Evolutionary conservation across 2,113 vertebrate genomes (phyloP), one percentile per base, ranked within the genome.

Genomic region (Camelus dromedarius): DNA sequence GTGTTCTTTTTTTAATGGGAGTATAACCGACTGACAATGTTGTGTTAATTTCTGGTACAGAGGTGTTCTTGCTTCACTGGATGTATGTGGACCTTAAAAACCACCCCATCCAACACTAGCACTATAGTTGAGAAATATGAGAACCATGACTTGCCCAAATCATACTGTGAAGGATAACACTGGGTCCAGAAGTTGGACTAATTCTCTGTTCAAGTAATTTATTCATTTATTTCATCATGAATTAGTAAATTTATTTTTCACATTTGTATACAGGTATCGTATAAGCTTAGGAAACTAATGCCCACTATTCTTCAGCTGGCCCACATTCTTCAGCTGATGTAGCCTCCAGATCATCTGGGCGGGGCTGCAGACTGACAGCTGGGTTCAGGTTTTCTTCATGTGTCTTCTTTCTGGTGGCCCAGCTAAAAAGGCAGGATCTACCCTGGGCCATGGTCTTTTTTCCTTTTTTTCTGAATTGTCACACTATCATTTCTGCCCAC

Each of bases 311-410:
- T 64, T 88, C 46, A 32, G 6, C 54, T 72, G 28, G 81, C 52
- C 8, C 19, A 50, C 0, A 4, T 26, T 8, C 19, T 64, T 88
- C 46, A 32, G 6, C 54, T 72, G 28, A 50, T 0, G 3, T 52
- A n/a, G 56, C 54, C 10, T 73, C 28, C 28, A 3, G 11, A 42
- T 42, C 62, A 83, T 2, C 48, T 77, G 28, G 11, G 11, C 50
- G 81, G 11, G 10, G 12, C 46, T 70, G 3, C 35, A 42, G 28
- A 69, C 6, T 3, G 14, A 35, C 24, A 15, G 12, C 0, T 26
- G 46, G 3, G 2, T 20, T 87, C 24, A n/a, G 26, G 22, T 92
- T 46, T 77, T 46, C 11, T 46, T 58, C 1, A 50, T 8, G 24
- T 32, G 3, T 50, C 12, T 75, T 75, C 18, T 52, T 84, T 69